Evolutionary conservation across 2,113 vertebrate genomes (phyloP).

Genomic region (Suricata suricatta): DNA sequence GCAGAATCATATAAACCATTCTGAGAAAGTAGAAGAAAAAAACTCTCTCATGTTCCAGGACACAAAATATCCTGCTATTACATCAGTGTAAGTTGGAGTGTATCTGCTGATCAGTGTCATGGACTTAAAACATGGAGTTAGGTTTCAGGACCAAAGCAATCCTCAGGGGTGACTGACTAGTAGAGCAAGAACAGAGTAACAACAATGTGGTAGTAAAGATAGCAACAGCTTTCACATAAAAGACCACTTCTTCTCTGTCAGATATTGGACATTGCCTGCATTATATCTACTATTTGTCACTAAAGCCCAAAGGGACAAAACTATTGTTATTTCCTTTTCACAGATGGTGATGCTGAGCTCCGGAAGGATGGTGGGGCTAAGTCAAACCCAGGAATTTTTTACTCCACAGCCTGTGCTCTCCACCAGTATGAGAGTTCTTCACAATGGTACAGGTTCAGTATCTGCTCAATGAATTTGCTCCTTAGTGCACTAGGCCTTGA

Average conservation of each 20-base stretch:
- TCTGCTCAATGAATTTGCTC: background rate
- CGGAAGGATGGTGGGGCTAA: background rate
- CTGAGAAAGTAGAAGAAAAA: background rate
- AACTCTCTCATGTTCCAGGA: background rate
- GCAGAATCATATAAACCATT: background rate
- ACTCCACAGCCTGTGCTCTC: background rate
- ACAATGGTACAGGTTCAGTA: background rate
- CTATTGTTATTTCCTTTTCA: background rate
- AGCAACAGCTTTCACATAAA: background rate
- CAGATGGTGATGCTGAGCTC: background rate
- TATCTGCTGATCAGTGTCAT: background rate
- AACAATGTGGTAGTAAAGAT: background rate
- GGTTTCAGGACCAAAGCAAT: background rate
- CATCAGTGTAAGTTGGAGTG: background rate
- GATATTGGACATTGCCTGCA: fast-evolving
- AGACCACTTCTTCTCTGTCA: background rate
- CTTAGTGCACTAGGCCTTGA: background rate
- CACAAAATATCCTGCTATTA: background rate
- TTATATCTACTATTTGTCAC: background rate
- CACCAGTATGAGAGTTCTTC: background rate
- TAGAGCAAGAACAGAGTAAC: background rate
- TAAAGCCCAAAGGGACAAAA: background rate
- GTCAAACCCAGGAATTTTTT: background rate
- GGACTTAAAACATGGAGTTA: background rate
- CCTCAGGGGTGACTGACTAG: background rate